A percentile compares a stretch with the other conserved stretches of the same genome.
Conservation (phyloP, 2,888 invertebrate species). For the Drosophila anomalata region DNA sequence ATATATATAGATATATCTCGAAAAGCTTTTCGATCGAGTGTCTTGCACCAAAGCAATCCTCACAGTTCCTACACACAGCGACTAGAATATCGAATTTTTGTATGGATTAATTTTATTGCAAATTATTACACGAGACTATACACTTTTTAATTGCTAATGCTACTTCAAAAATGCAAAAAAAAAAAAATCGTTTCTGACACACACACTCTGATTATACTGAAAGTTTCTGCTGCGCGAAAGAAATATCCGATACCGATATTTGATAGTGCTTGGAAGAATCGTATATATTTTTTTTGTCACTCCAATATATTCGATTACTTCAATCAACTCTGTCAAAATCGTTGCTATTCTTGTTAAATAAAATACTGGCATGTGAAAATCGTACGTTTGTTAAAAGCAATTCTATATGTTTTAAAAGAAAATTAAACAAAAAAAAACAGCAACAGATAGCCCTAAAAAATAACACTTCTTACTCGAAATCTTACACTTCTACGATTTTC, state of each 20-base stretch:
- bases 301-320: slow-evolving; percentile 43
- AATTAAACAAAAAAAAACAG: neutral
- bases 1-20: slow-evolving; percentile 7
- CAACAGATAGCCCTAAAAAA: slow-evolving; percentile 5
- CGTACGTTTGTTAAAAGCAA: slow-evolving; percentile 38
- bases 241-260: neutral
- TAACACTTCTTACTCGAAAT: neutral
- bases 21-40: slow-evolving; percentile 33
- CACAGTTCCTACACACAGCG: slow-evolving; percentile 55
- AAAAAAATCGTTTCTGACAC: neutral
- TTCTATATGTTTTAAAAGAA: no score
- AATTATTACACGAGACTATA: no score
- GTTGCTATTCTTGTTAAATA: slow-evolving; percentile 4
- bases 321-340: slow-evolving; percentile 7
- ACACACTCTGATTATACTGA: neutral
- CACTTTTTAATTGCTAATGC: neutral
- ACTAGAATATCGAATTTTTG: slow-evolving; percentile 16
- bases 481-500: slow-evolving; percentile 37
- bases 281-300: slow-evolving; percentile 33
- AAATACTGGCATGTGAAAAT: slow-evolving; percentile 52
- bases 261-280: slow-evolving; percentile 25
- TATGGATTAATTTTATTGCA: slow-evolving; percentile 1
- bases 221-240: neutral
- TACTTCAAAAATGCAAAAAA: neutral
- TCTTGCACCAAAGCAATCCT: slow-evolving; percentile 28